Evolutionary conservation across 1,140 invertebrate species (phyloP).

Genomic region (Drosophila azteca): DNA sequence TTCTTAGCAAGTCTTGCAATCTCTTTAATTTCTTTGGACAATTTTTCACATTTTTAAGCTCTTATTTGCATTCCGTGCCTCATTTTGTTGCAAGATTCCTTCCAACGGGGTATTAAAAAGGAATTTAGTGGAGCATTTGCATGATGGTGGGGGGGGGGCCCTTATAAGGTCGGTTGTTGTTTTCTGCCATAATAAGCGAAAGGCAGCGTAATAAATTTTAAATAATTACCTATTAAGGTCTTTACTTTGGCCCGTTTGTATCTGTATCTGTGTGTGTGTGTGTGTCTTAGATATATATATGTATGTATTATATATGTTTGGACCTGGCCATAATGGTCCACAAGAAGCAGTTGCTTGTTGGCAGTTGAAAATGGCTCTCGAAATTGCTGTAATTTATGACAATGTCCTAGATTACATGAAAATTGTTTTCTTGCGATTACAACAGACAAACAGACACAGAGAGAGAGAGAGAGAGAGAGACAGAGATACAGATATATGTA

Average conservation of each 20-base stretch:
- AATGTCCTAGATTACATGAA: constrained; percentile 83
- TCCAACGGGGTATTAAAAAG: too few relatives aligned
- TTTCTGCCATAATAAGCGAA: constrained; percentile 52
- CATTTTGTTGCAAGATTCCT: background rate
- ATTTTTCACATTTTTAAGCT: background rate
- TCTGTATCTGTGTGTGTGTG: constrained; percentile 23
- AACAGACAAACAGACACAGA: constrained; percentile 26
- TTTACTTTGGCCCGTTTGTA: constrained; percentile 56
- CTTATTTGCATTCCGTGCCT: background rate
- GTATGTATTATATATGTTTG: constrained; percentile 27
- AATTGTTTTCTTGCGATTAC: constrained; percentile 83
- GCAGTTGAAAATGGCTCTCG: too few relatives aligned
- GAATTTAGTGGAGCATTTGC: constrained; percentile 22
- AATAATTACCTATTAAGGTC: constrained; percentile 83
- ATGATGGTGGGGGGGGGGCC: constrained; percentile 1
- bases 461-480: constrained; percentile 22
- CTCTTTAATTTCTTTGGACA: background rate
- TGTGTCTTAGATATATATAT: constrained; percentile 21
- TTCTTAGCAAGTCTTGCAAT: too few relatives aligned
- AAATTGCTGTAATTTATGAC: constrained; percentile 83
- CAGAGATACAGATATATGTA: background rate
- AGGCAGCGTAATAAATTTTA: constrained; percentile 80
- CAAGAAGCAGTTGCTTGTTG: constrained; percentile 42
- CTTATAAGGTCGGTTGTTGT: constrained; percentile 39
- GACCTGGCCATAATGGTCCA: constrained; percentile 61